These are phyloP conservation scores for Pseudomugil gertrudae DNA, from an alignment of 2,797 vertebrate genomes.

Conservation along the genomic window DNA sequence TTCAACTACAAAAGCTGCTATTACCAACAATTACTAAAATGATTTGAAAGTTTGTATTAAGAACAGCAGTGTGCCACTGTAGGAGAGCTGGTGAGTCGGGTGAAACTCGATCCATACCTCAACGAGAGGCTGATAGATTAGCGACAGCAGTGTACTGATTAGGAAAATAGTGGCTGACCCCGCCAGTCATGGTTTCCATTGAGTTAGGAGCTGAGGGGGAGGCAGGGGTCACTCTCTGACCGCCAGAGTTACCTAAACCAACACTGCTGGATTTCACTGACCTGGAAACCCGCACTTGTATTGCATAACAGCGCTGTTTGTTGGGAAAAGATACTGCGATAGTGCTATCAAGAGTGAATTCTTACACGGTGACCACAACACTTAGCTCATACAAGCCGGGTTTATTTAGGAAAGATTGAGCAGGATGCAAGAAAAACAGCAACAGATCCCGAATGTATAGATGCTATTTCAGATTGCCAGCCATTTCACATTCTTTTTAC, in stretches of 20 bases:
- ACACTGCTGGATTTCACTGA: conserved; percentile 73
- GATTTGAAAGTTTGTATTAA: conserved; percentile 71
- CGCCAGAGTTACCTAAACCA: conserved; percentile 77
- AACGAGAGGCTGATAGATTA: conserved; percentile 72
- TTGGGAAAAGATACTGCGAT: conserved; percentile 62
- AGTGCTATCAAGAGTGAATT: conserved; percentile 67
- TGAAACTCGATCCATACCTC: conserved; percentile 73
- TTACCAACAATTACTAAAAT: conserved; percentile 74
- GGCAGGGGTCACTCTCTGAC: conserved; percentile 69
- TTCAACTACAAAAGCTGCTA: conserved; percentile 76
- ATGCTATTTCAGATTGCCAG: conserved; percentile 39
- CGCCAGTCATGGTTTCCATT: conserved; percentile 71
- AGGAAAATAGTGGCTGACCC: conserved; percentile 76
- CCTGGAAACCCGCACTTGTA: conserved; percentile 70
- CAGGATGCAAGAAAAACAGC: conserved; percentile 21
- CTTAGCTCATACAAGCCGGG: conserved; percentile 45
- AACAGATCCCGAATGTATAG: conserved; percentile 19
- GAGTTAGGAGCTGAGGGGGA: conserved; percentile 50
- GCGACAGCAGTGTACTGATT: conserved; percentile 75
- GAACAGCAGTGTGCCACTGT: conserved; percentile 66
- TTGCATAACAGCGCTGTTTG: conserved; percentile 66
- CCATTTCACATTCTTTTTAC: conserved; percentile 26
- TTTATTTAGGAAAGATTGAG: conserved; percentile 47
- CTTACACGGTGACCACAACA: conserved; percentile 65
- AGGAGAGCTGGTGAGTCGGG: conserved; percentile 47